phyloP scores from a whole-genome alignment of 2,113 vertebrate species.

The Archilochus colubris region DNA sequence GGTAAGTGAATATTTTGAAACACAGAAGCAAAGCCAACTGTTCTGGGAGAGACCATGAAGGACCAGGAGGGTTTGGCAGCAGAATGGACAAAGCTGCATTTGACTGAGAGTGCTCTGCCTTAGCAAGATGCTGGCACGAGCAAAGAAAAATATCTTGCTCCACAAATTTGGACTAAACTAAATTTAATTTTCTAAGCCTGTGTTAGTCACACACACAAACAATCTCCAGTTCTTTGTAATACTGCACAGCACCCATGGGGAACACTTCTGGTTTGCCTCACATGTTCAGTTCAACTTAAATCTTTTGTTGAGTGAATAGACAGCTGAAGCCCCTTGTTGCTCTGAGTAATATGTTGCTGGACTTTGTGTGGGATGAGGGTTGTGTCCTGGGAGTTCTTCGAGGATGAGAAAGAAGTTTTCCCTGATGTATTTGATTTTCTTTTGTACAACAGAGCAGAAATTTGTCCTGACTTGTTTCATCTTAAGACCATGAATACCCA shows the following conservation, averaged over 20 bases:
- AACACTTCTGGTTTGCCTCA: not conserved
- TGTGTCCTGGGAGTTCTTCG: not conserved
- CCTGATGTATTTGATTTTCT: not conserved
- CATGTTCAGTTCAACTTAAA: not conserved
- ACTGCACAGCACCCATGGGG: not conserved
- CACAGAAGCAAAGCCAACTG: not conserved
- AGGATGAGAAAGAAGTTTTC: not conserved
- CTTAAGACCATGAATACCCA: not conserved
- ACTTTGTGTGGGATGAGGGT: not conserved
- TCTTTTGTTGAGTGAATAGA: not conserved
- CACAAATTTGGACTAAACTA: not conserved
- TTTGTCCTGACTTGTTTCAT: not conserved
- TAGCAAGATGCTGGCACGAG: not conserved
- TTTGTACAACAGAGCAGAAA: not conserved
- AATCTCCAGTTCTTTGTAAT: not conserved
- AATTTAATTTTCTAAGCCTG: not conserved
- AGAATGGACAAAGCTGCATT: not conserved
- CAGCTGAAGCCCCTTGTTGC: not conserved
- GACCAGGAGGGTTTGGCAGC: not conserved
- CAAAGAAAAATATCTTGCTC: not conserved
- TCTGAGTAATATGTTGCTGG: not conserved
- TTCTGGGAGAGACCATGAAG: not conserved
- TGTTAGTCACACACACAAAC: not conserved
- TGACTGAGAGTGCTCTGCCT: fast-evolving
- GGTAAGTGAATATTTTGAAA: not conserved